These are phyloP conservation scores for Gorsachius goisagi DNA, from an alignment of 2,113 vertebrate species.

Conservation along the genomic window DNA sequence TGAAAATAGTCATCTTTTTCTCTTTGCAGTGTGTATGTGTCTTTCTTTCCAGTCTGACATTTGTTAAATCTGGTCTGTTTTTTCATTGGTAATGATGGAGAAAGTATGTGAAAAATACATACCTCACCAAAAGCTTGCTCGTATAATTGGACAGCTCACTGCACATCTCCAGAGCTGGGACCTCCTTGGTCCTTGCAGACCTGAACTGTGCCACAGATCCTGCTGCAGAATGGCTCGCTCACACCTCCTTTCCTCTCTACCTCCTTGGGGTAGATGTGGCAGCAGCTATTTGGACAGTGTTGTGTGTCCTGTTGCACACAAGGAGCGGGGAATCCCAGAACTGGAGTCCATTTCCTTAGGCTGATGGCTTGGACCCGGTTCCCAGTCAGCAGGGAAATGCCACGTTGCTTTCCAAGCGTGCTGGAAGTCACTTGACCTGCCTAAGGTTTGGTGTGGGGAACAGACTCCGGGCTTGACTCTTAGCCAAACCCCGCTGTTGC, in stretches of 20 bases:
- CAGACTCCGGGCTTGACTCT: not conserved
- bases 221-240: not conserved
- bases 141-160: fast-evolving
- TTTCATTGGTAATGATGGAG: not conserved
- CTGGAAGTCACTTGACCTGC: not conserved
- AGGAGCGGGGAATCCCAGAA: not conserved
- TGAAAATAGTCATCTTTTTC: constrained; percentile 27
- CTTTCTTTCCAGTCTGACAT: constrained; percentile 16
- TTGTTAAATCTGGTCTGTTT: not conserved
- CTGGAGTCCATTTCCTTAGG: not conserved
- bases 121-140: not conserved
- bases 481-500: not conserved
- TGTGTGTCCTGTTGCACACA: not conserved
- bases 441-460: not conserved
- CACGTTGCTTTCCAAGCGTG: not conserved
- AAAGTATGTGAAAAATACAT: not conserved
- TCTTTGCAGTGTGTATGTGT: not conserved
- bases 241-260: not conserved
- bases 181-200: not conserved
- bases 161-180: not conserved
- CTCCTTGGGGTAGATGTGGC: not conserved
- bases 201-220: not conserved
- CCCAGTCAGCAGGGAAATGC: not conserved
- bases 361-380: not conserved
- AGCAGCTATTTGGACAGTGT: not conserved